Base-by-base conservation (phyloP, 2,113 vertebrate genomes). In the Zeus faber region DNA sequence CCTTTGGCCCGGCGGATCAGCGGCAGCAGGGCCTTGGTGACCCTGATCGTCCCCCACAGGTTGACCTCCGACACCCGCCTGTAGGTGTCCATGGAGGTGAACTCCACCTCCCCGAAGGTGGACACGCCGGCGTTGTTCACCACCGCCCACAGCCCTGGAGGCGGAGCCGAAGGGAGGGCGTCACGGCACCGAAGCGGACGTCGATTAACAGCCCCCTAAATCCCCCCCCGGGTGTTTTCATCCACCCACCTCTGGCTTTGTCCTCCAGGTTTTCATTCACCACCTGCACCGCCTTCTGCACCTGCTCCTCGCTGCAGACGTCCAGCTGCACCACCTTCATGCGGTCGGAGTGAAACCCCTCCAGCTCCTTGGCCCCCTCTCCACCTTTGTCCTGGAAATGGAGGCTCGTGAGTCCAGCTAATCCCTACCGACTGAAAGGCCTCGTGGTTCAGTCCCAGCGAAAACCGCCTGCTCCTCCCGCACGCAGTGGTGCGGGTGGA, bases 301-400 rank as follows among this genome's bases (percentile, higher is more conserved):
- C 91, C 69, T 94, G 89, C 56, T 89, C 82, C 0, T 94, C 91
- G n/a, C 85, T 92, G 89, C 90, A 89, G 6, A 95, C 91, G 17
- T 96, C 90, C 84, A 96, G 79, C 85, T 94, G 93, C 1, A 96
- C 47, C 1, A 95, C 91, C 35, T 88, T 85, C 91, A 95, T 87
- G 46, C 85, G 85, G 41, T 91, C 90, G 1, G 89, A 92, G 18
- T 86, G 77, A 58, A 93, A 74, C 3, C 71, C 67, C 62, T 87
- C 83, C 70, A 94, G 87, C 20, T 85, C 77, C 55, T 66, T 81
- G 17, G 91, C 89, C 2, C 92, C 91, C 0, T 87, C 82, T 35
- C 87, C 93, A 23, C 77, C 80, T 69, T 88, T n/a, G 1, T 89
- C 87, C 91, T 95, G 77, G 2, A 46, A 18, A 4, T 35, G n/a